These are phyloP conservation scores for Bombylius discolor DNA, from an alignment of 2,888 invertebrate species.

Conservation along the genomic window DNA sequence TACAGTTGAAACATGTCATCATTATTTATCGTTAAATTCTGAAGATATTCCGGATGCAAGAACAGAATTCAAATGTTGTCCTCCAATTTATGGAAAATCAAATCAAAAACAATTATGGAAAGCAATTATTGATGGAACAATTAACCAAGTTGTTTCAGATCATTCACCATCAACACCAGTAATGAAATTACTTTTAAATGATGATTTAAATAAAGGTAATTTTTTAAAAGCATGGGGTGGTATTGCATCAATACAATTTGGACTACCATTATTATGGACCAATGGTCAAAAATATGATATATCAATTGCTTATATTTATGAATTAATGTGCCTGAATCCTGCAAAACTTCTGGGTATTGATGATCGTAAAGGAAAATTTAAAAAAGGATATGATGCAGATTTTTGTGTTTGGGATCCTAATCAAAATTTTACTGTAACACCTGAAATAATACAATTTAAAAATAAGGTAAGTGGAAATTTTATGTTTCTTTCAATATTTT, in stretches of 20 bases:
- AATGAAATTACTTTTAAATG: constrained; percentile 34
- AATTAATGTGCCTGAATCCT: constrained; percentile 42
- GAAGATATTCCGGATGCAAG: constrained; percentile 44
- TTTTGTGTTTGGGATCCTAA: constrained; percentile 52
- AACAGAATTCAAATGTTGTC: constrained; percentile 54
- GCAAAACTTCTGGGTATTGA: constrained; percentile 45
- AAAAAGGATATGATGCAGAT: constrained; percentile 48
- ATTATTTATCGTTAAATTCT: constrained; percentile 47
- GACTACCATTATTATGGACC: constrained; percentile 51
- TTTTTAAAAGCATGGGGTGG: constrained; percentile 56
- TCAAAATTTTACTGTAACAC: constrained; percentile 39
- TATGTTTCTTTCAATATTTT: no score
- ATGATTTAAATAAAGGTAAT: constrained; percentile 32
- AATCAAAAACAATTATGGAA: constrained; percentile 50
- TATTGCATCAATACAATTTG: constrained; percentile 54
- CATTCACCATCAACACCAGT: constrained; percentile 50
- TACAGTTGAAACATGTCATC: constrained; percentile 55
- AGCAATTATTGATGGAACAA: constrained; percentile 40
- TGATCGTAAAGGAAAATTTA: constrained; percentile 43
- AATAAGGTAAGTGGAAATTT: constrained; percentile 41
- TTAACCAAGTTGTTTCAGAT: constrained; percentile 49
- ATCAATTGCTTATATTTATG: constrained; percentile 38
- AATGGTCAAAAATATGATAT: constrained; percentile 41
- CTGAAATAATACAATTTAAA: constrained; percentile 44
- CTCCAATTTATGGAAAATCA: constrained; percentile 44